phyloP scores from a whole-genome alignment of 2,797 vertebrate species.

The Lophotriccus pileatus region DNA sequence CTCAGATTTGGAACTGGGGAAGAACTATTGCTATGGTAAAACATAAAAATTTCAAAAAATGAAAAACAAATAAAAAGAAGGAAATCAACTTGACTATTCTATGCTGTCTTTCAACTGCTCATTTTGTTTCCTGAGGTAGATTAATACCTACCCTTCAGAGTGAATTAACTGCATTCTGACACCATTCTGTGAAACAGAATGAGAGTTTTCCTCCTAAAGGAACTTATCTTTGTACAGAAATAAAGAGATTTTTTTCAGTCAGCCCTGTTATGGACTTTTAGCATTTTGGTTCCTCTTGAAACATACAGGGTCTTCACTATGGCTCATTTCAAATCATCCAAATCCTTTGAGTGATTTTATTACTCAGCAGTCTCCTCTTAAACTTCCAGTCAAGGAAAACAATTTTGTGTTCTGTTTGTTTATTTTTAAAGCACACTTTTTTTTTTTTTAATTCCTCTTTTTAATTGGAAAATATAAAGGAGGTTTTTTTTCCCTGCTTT shows the following conservation, averaged over 20 bases:
- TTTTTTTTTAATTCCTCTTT: background rate
- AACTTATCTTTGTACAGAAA: background rate
- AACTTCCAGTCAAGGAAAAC: background rate
- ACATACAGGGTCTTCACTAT: background rate
- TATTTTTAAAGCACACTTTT: background rate
- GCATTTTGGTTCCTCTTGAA: background rate
- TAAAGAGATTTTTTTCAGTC: background rate
- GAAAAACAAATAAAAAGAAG: background rate
- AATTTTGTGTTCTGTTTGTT: rapidly evolving
- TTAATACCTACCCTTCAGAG: background rate
- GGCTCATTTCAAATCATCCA: background rate
- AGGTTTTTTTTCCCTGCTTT: background rate
- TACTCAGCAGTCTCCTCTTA: background rate
- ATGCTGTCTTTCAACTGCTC: background rate
- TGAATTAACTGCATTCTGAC: background rate
- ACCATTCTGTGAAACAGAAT: background rate
- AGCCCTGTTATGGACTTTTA: background rate
- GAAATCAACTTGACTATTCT: background rate
- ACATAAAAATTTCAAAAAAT: background rate
- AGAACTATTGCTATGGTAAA: background rate
- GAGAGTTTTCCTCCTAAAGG: background rate
- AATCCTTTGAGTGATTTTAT: background rate
- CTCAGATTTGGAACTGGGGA: background rate
- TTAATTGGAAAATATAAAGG: background rate
- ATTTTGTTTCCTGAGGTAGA: background rate